phyloP scores from a whole-genome alignment of 2,888 invertebrate species.

The Anoncus sp. region DNA sequence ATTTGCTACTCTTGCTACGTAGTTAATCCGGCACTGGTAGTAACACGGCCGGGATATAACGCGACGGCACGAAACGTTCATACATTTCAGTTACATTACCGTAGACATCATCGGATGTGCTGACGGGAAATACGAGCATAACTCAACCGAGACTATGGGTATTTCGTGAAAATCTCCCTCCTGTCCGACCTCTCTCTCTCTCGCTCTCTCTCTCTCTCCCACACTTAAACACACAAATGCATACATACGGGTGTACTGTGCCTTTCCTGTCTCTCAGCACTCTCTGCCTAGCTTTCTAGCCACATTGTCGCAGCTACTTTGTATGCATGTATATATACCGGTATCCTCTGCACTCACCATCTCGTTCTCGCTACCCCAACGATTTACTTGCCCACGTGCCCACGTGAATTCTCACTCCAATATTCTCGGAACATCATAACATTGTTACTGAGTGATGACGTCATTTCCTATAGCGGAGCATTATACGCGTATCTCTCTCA shows the following conservation, averaged over 20 bases:
- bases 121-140: constrained; percentile 83
- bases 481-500: constrained; percentile 73
- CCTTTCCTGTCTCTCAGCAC: constrained; percentile 45
- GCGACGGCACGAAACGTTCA: constrained; percentile 77
- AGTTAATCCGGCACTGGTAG: constrained; percentile 22
- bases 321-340: background rate
- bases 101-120: constrained; percentile 82
- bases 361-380: constrained; percentile 42
- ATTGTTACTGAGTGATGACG: constrained; percentile 80
- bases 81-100: constrained; percentile 82
- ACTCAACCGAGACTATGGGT: constrained; percentile 79
- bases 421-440: constrained; percentile 52
- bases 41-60: constrained; percentile 61
- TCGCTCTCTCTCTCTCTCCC: constrained; percentile 63
- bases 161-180: constrained; percentile 78
- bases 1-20: constrained; percentile 35
- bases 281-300: constrained; percentile 58
- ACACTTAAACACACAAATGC: constrained; percentile 36
- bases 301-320: constrained; percentile 45
- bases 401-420: constrained; percentile 52
- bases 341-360: constrained; percentile 20
- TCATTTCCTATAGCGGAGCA: constrained; percentile 79
- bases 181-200: constrained; percentile 57
- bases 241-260: constrained; percentile 10
- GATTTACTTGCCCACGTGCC: constrained; percentile 39